Evolutionary conservation across 2,797 vertebrate species (phyloP).

Genomic region (Clarias pachynema): DNA sequence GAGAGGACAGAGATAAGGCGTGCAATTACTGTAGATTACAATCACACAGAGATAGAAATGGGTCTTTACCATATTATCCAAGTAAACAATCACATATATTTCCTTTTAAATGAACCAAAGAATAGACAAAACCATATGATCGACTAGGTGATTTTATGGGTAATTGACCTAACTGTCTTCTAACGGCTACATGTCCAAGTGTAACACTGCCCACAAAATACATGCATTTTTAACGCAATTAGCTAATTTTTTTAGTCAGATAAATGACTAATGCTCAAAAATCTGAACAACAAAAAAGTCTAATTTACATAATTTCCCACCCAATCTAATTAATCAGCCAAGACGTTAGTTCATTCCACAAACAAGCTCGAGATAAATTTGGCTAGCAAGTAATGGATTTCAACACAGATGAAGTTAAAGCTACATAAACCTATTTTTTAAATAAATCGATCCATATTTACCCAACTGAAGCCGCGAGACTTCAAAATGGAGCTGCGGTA

Average conservation of each 20-base stretch:
- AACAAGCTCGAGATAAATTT: neutral
- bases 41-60: conserved; percentile 34
- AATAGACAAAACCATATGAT: neutral
- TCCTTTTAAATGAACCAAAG: neutral
- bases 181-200: conserved; percentile 32
- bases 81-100: neutral
- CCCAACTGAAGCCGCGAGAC: neutral
- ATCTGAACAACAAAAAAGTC: too few relatives aligned
- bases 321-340: neutral
- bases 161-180: conserved; percentile 5
- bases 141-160: conserved; percentile 15
- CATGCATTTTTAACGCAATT: neutral
- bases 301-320: neutral
- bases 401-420: neutral
- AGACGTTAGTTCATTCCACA: neutral
- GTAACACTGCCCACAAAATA: neutral
- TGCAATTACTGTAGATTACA: conserved; percentile 56
- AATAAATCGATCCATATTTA: conserved; percentile 1
- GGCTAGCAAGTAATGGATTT: neutral
- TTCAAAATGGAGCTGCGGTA: neutral
- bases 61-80: neutral
- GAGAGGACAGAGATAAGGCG: conserved; percentile 34
- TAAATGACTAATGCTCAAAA: neutral
- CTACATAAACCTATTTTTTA: neutral
- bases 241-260: neutral